Conservation (phyloP, 2,113 vertebrate genomes). For the Clarias gariepinus region DNA sequence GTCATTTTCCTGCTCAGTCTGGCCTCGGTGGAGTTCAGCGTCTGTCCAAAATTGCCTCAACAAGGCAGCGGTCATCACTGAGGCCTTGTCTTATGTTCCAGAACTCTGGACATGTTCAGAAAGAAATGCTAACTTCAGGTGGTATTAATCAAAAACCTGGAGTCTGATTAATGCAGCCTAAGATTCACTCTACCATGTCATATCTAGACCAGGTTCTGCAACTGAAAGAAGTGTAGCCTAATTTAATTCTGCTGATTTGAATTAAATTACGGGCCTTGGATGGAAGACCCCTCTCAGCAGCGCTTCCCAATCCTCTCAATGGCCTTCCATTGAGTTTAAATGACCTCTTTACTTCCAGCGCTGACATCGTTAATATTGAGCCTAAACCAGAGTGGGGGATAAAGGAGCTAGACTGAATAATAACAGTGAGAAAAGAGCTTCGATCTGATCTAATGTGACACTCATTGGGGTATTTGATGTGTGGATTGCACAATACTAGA, state of each 20-base stretch:
- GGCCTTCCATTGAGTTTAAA: slow-evolving; percentile 74
- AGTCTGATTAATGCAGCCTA: slow-evolving; percentile 49
- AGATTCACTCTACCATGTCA: slow-evolving; percentile 57
- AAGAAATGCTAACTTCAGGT: slow-evolving; percentile 30
- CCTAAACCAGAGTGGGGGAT: slow-evolving; percentile 75
- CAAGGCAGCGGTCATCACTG: slow-evolving; percentile 42
- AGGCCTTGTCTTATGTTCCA: slow-evolving; percentile 39
- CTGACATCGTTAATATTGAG: slow-evolving; percentile 73
- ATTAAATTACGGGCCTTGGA: slow-evolving; percentile 28
- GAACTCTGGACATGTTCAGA: slow-evolving; percentile 44
- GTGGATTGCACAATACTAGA: not conserved
- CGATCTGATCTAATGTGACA: slow-evolving; percentile 72
- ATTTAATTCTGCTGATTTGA: slow-evolving; percentile 44
- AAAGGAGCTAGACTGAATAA: slow-evolving; percentile 49
- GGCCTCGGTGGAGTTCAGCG: slow-evolving; percentile 54
- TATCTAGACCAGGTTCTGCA: slow-evolving; percentile 23
- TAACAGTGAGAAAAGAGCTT: slow-evolving; percentile 63
- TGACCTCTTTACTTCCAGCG: slow-evolving; percentile 75
- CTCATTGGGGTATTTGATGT: slow-evolving; percentile 43
- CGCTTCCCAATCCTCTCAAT: slow-evolving; percentile 55
- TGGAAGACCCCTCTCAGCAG: slow-evolving; percentile 17
- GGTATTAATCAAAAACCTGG: slow-evolving; percentile 60
- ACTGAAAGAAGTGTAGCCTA: slow-evolving; percentile 32
- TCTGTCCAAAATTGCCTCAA: slow-evolving; percentile 54
- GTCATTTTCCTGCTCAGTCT: slow-evolving; percentile 68